A percentile compares a stretch with the other conserved stretches of the same genome.
Evolutionary conservation across 2,797 vertebrate genomes (phyloP).

Genomic region (Xiphorhynchus erythropygius): DNA sequence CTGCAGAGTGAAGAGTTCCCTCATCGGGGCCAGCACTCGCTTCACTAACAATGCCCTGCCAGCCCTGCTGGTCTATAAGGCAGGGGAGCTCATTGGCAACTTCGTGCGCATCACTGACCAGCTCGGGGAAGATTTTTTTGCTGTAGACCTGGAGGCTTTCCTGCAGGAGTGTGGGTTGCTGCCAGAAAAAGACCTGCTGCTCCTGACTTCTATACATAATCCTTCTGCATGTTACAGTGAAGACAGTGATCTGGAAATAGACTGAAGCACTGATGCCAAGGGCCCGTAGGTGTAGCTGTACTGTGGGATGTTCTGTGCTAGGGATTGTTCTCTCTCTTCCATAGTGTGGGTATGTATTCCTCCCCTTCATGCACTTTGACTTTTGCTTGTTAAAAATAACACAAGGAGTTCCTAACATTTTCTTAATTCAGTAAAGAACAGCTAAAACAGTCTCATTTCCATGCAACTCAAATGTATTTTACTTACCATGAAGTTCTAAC

Average conservation of each 20-base stretch:
- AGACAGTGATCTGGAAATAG: constrained; percentile 94
- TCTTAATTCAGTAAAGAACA: constrained; percentile 27
- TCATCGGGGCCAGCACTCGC: constrained; percentile 89
- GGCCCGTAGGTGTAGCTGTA: neutral
- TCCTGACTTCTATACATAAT: constrained; percentile 82
- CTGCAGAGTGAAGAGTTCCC: constrained; percentile 89
- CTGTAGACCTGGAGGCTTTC: constrained; percentile 93
- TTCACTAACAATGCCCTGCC: constrained; percentile 93
- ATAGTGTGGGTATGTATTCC: neutral
- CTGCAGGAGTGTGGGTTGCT: constrained; percentile 94
- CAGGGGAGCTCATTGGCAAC: constrained; percentile 94
- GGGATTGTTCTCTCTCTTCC: constrained; percentile 19
- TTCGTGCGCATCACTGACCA: constrained; percentile 97
- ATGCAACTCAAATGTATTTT: neutral
- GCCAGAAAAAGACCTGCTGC: constrained; percentile 85
- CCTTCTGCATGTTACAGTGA: constrained; percentile 85
- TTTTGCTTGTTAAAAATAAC: constrained; percentile 24
- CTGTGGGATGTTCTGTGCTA: constrained; percentile 21
- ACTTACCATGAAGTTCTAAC: neutral
- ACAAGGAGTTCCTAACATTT: constrained; percentile 4
- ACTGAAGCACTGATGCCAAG: constrained; percentile 75
- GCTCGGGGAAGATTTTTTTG: constrained; percentile 97
- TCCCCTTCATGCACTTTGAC: neutral
- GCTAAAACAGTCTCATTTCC: neutral
- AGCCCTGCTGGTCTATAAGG: constrained; percentile 92